phyloP scores from a whole-genome alignment of 2,113 vertebrate species.

The Stegastes partitus region DNA sequence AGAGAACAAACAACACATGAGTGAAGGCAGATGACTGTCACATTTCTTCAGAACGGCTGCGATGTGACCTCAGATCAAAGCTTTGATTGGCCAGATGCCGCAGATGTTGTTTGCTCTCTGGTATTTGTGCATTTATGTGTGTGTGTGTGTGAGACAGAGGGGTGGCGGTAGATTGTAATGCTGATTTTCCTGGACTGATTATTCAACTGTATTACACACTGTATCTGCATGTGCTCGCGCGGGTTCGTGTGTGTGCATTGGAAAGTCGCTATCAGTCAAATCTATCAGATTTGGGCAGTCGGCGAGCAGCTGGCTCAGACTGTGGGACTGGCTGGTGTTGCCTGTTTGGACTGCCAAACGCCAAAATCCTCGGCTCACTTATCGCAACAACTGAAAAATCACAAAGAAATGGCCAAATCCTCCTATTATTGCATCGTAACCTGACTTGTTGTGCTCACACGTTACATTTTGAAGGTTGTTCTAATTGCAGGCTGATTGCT shows the following conservation, averaged over 20 bases:
- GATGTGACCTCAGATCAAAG: slow-evolving; percentile 72
- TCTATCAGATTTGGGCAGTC: slow-evolving; percentile 56
- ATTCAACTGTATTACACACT: neutral
- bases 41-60: slow-evolving; percentile 43
- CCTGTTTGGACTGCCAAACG: slow-evolving; percentile 39
- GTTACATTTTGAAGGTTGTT: too few relatives aligned
- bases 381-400: slow-evolving; percentile 34
- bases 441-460: too few relatives aligned
- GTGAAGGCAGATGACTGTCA: slow-evolving; percentile 63
- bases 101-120: slow-evolving; percentile 60
- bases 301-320: slow-evolving; percentile 55
- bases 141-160: slow-evolving; percentile 2
- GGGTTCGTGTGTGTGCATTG: slow-evolving; percentile 14
- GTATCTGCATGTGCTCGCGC: neutral
- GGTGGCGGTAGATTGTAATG: slow-evolving; percentile 1
- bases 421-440: too few relatives aligned
- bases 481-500: too few relatives aligned
- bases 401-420: neutral
- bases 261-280: slow-evolving; percentile 45
- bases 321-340: slow-evolving; percentile 44
- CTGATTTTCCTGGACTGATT: slow-evolving; percentile 3
- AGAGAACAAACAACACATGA: slow-evolving; percentile 53
- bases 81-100: slow-evolving; percentile 61
- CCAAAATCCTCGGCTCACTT: slow-evolving; percentile 16
- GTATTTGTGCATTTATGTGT: slow-evolving; percentile 42